Conservation (phyloP, 1,140 invertebrate genomes). For the Cydia pomonella region DNA sequence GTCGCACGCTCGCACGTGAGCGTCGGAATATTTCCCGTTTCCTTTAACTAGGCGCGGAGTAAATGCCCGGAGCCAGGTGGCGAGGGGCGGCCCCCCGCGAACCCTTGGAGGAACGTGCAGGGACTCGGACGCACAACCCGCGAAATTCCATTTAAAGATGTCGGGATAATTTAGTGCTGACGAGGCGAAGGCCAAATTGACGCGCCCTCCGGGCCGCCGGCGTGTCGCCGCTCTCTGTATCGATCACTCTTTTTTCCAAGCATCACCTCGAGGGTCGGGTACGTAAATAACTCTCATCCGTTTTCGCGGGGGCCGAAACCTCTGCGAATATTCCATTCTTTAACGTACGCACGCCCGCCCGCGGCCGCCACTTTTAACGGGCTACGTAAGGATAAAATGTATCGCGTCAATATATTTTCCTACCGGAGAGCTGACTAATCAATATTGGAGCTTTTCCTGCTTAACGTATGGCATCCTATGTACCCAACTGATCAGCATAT, state of each 20-base stretch:
- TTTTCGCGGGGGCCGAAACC: slow-evolving; percentile 38
- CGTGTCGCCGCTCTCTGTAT: slow-evolving; percentile 53
- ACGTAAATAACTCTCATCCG: slow-evolving; percentile 58
- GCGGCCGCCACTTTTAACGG: slow-evolving; percentile 38
- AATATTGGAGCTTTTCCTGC: slow-evolving; percentile 14
- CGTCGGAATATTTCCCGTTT: slow-evolving; percentile 21
- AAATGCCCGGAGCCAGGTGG: slow-evolving; percentile 50
- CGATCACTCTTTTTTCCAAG: slow-evolving; percentile 60
- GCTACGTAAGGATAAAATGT: slow-evolving; percentile 25
- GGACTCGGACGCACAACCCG: slow-evolving; percentile 64
- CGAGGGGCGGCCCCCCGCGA: slow-evolving; percentile 45
- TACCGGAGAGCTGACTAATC: slow-evolving; percentile 29
- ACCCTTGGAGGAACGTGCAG: slow-evolving; percentile 56
- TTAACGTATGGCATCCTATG: slow-evolving; percentile 9
- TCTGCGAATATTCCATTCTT: slow-evolving; percentile 35
- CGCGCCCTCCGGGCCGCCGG: slow-evolving; percentile 61
- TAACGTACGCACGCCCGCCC: slow-evolving; percentile 39
- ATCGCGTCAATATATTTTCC: slow-evolving; percentile 27
- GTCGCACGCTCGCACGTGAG: slow-evolving; percentile 15
- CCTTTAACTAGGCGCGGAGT: slow-evolving; percentile 27
- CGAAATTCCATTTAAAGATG: slow-evolving; percentile 79
- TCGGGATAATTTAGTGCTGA: slow-evolving; percentile 79
- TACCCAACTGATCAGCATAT: neutral
- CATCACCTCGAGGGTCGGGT: slow-evolving; percentile 47
- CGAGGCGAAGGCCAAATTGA: slow-evolving; percentile 74